Percentiles rank a stretch among this genome's conserved stretches.
Conservation (phyloP, 2,888 invertebrate species). For the Agrochola macilenta region DNA sequence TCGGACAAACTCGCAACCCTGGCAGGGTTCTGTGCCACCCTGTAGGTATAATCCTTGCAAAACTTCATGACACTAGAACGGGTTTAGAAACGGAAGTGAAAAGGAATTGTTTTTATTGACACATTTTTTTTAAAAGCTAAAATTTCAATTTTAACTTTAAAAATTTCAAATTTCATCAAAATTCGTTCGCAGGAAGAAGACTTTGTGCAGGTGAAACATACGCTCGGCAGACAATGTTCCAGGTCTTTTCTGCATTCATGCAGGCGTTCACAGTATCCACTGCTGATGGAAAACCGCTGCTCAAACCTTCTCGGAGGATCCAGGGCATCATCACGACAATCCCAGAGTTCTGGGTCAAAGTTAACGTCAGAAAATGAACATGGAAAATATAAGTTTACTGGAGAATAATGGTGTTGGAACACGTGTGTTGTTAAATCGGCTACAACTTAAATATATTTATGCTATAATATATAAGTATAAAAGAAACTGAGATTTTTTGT, state of each 20-base stretch:
- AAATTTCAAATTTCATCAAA: too few relatives aligned
- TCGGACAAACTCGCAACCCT: too few relatives aligned
- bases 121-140: too few relatives aligned
- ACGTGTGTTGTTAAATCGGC: conserved; percentile 6
- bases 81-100: background rate
- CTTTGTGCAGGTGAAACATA: conserved; percentile 94
- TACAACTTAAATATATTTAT: background rate
- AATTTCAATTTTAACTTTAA: too few relatives aligned
- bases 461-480: background rate
- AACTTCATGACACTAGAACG: too few relatives aligned
- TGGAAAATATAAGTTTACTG: background rate
- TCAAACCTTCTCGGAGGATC: conserved; percentile 76
- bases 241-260: conserved; percentile 90
- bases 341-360: conserved; percentile 91
- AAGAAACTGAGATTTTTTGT: too few relatives aligned
- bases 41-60: too few relatives aligned
- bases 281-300: conserved; percentile 85
- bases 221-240: conserved; percentile 92
- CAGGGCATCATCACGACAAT: conserved; percentile 91
- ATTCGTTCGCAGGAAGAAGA: conserved; percentile 89
- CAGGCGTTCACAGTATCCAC: conserved; percentile 92
- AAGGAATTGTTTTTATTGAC: background rate
- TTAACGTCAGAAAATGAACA: conserved; percentile 78
- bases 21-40: too few relatives aligned
- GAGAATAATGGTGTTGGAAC: conserved; percentile 1